Conservation (phyloP, 2,797 vertebrate species). For the Synaphobranchus kaupii region DNA sequence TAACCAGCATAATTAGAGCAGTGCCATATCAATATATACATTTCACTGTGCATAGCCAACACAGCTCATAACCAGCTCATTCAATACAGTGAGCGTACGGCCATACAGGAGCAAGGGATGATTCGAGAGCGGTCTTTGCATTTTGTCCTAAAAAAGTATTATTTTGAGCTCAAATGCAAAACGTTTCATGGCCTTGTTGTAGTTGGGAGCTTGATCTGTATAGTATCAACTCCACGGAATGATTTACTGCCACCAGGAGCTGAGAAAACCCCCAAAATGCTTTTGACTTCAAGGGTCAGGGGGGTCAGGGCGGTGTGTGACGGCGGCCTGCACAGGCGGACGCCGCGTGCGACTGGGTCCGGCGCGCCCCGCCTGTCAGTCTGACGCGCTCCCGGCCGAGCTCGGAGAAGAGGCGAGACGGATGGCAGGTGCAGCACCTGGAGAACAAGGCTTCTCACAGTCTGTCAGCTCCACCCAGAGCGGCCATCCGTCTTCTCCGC, state of each 20-base stretch:
- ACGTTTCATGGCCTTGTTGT: not conserved
- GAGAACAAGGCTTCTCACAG: slow-evolving; percentile 68
- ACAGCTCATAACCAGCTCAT: not conserved
- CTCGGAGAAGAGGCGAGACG: slow-evolving; percentile 67
- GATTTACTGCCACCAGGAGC: not conserved
- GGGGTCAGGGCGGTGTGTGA: slow-evolving; percentile 23
- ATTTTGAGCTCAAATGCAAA: not conserved
- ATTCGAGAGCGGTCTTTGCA: not conserved
- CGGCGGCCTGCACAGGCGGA: not conserved
- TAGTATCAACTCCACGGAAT: not conserved
- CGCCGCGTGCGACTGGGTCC: not conserved
- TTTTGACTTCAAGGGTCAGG: slow-evolving; percentile 29
- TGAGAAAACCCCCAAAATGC: slow-evolving; percentile 22
- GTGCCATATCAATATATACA: not conserved
- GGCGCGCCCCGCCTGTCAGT: slow-evolving; percentile 45
- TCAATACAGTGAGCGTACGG: not conserved
- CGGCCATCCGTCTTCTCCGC: slow-evolving; percentile 68
- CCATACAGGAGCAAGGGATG: not conserved
- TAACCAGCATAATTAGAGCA: not conserved
- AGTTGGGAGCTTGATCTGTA: not conserved
- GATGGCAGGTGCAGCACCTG: slow-evolving; percentile 69
- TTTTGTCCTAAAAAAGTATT: not conserved
- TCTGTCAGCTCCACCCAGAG: slow-evolving; percentile 66
- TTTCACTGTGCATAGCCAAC: not conserved
- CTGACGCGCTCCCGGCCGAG: slow-evolving; percentile 54